Percentiles rank a stretch among this genome's conserved stretches.
These are phyloP conservation scores for Mobula hypostoma DNA, from an alignment of 2,113 vertebrate genomes.

Conservation along the genomic window DNA sequence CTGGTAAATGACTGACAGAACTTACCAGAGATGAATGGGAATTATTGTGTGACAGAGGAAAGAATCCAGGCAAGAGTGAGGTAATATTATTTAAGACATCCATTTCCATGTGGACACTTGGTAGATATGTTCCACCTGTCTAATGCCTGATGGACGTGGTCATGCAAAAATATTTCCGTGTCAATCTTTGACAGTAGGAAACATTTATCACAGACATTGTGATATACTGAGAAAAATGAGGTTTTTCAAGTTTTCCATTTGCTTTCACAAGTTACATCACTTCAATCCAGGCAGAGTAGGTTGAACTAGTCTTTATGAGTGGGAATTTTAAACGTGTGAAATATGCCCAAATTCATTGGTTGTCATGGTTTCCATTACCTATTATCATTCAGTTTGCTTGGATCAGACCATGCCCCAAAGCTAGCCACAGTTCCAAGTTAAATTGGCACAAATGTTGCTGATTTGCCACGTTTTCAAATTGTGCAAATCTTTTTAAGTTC, in stretches of 20 bases:
- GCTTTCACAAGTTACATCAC: background rate
- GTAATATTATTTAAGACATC: background rate
- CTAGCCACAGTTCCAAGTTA: no score
- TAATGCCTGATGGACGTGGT: background rate
- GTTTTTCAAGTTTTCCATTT: background rate
- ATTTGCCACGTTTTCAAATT: background rate
- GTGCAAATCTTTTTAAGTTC: background rate
- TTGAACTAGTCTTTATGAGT: background rate
- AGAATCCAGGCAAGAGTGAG: background rate
- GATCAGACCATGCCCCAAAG: background rate
- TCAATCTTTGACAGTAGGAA: background rate
- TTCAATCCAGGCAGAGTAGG: background rate
- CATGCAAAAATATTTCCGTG: background rate
- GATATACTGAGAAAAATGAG: background rate
- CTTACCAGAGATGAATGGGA: background rate
- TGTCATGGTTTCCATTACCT: background rate
- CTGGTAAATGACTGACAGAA: background rate
- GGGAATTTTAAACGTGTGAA: background rate
- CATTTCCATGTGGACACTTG: background rate
- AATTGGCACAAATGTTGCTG: background rate
- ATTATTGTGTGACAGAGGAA: background rate
- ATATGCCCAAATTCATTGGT: background rate
- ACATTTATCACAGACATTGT: background rate
- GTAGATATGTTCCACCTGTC: background rate
- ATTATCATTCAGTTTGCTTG: background rate